Percentiles rank a stretch among this genome's conserved stretches.
Conservation (phyloP, 2,888 invertebrate genomes). For the Drosophila stalkeri region DNA sequence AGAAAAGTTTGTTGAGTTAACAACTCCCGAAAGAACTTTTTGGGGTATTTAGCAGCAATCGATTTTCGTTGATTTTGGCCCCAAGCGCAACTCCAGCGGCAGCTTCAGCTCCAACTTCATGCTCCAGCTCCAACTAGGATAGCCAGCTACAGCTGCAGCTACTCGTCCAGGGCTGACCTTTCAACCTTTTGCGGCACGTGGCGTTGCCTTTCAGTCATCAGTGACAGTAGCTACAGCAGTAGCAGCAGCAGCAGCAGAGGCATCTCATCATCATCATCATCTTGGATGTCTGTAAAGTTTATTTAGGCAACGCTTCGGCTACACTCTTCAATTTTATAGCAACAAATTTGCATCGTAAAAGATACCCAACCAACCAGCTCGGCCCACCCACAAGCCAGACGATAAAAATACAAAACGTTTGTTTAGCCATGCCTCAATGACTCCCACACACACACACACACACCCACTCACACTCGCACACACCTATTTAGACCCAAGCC, state of each 20-base stretch:
- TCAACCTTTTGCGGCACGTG: conserved; percentile 80
- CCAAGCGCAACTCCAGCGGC: conserved; percentile 14
- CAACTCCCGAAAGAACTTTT: conserved; percentile 71
- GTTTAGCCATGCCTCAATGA: conserved; percentile 73
- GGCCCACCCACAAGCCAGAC: conserved; percentile 43
- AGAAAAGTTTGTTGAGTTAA: conserved; percentile 67
- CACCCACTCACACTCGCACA: not conserved
- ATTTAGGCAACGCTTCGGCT: conserved; percentile 72
- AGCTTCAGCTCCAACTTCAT: not conserved
- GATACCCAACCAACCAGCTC: conserved; percentile 56
- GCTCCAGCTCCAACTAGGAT: conserved; percentile 7
- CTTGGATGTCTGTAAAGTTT: conserved; percentile 76
- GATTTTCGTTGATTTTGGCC: conserved; percentile 77
- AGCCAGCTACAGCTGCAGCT: conserved; percentile 5
- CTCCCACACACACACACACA: conserved; percentile 13
- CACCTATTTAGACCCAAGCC: conserved; percentile 14
- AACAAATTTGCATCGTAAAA: conserved; percentile 80
- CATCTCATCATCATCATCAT: conserved; percentile 79
- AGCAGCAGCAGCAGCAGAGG: conserved; percentile 40
- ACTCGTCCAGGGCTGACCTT: conserved; percentile 61
- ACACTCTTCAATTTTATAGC: conserved; percentile 81
- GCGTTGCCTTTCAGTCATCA: conserved; percentile 45
- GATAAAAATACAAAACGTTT: conserved; percentile 79
- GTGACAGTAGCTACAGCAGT: conserved; percentile 15
- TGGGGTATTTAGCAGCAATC: conserved; percentile 75